A percentile compares a stretch with the other conserved stretches of the same genome.
Conservation (phyloP, 2,113 vertebrate species). For the Murina feae region DNA sequence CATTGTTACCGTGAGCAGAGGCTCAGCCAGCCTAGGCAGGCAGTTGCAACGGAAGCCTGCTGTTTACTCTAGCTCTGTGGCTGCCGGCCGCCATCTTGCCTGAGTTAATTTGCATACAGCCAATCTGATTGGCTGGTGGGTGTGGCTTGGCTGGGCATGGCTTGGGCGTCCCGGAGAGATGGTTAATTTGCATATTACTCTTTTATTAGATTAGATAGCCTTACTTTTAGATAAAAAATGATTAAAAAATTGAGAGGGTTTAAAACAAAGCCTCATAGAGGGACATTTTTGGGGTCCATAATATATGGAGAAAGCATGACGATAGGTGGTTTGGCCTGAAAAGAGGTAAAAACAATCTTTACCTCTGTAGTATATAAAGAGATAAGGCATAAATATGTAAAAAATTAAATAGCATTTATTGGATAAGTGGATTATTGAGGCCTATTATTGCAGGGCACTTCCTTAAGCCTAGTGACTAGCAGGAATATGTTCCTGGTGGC, state of each 20-base stretch:
- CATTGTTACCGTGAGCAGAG: no score
- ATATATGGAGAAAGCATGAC: not conserved
- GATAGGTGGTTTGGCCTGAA: not conserved
- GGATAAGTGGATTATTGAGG: not conserved
- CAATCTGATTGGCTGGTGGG: no score
- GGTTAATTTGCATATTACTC: no score
- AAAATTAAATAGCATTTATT: not conserved
- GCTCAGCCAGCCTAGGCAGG: no score
- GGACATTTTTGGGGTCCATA: not conserved
- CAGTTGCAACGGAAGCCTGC: no score
- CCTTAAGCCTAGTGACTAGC: not conserved
- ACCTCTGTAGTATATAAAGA: not conserved
- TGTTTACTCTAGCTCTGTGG: no score
- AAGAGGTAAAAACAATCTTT: not conserved
- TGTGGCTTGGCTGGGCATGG: no score
- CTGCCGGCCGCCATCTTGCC: no score
- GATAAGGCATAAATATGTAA: not conserved
- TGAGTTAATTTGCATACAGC: no score
- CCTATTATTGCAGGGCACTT: not conserved
- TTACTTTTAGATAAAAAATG: constrained; percentile 38
- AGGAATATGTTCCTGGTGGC: not conserved
- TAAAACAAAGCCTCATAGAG: constrained; percentile 30
- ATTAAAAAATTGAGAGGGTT: not conserved
- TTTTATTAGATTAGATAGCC: no score
- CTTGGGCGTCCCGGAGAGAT: no score